phyloP scores from a whole-genome alignment of 2,888 invertebrate species.

The Parnassius orleans region DNA sequence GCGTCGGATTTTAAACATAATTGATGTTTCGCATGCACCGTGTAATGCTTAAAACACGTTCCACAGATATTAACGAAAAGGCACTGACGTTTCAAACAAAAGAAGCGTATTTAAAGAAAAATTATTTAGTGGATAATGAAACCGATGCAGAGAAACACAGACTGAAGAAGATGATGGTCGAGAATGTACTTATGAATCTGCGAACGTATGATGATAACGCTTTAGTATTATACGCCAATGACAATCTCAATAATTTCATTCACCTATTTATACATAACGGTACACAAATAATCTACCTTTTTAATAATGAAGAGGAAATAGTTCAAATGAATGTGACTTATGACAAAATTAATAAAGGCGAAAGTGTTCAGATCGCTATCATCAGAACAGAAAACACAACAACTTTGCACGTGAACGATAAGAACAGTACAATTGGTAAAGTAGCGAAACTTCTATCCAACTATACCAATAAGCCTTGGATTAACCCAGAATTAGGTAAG shows the following conservation, averaged over 20 bases:
- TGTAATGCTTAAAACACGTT: conserved; percentile 13
- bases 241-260: conserved; percentile 95
- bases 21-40: conserved; percentile 21
- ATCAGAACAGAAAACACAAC: conserved; percentile 86
- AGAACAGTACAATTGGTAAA: conserved; percentile 85
- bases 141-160: conserved; percentile 83
- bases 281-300: conserved; percentile 90
- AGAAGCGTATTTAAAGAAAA: conserved; percentile 89
- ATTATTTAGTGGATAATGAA: conserved; percentile 85
- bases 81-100: conserved; percentile 92
- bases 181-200: conserved; percentile 92
- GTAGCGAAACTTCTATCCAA: conserved; percentile 86
- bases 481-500: conserved; percentile 88
- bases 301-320: conserved; percentile 90
- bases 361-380: conserved; percentile 94
- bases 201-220: conserved; percentile 92
- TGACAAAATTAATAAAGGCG: conserved; percentile 88
- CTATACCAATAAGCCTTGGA: conserved; percentile 93
- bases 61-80: conserved; percentile 92
- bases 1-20: conserved; percentile 22
- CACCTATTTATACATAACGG: conserved; percentile 92
- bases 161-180: conserved; percentile 87
- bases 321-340: conserved; percentile 89
- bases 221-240: conserved; percentile 93
- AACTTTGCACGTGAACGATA: conserved; percentile 90